phyloP scores from a whole-genome alignment of 2,113 vertebrate species.

The Atractosteus spatula region DNA sequence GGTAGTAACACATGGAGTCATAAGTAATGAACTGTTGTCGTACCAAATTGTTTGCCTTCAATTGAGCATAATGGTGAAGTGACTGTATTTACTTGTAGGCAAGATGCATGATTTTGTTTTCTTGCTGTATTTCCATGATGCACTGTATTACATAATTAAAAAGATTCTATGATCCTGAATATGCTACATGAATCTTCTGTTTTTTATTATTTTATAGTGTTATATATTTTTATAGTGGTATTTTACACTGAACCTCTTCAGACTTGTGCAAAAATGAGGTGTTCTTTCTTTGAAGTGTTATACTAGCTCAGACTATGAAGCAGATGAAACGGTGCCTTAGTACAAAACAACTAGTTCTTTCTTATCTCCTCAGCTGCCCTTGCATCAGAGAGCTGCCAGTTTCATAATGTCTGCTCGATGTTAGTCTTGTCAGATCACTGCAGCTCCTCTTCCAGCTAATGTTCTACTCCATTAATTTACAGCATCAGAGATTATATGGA shows the following conservation, averaged over 20 bases:
- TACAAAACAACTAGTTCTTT: no score
- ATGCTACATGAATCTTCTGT: no score
- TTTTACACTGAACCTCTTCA: background rate
- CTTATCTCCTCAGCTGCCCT: background rate
- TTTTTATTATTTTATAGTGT: background rate
- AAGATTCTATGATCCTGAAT: no score
- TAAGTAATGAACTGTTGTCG: no score
- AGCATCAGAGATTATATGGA: background rate
- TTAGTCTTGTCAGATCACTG: background rate
- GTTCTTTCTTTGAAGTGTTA: background rate
- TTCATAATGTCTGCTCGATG: background rate
- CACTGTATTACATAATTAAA: no score
- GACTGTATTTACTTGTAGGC: no score
- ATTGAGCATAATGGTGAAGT: no score
- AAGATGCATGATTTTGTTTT: no score
- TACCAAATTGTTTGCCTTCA: no score
- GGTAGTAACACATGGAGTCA: background rate
- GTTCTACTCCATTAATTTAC: conserved; percentile 15
- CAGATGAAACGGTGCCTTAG: background rate
- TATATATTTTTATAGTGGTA: background rate
- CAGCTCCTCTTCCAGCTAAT: conserved; percentile 6
- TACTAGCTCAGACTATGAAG: background rate
- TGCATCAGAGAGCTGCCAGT: background rate
- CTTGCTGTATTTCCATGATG: no score
- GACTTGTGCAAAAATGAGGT: background rate